Evolutionary conservation across 2,797 vertebrate genomes (phyloP).

Genomic region (Typhlichthys eigenmanni): DNA sequence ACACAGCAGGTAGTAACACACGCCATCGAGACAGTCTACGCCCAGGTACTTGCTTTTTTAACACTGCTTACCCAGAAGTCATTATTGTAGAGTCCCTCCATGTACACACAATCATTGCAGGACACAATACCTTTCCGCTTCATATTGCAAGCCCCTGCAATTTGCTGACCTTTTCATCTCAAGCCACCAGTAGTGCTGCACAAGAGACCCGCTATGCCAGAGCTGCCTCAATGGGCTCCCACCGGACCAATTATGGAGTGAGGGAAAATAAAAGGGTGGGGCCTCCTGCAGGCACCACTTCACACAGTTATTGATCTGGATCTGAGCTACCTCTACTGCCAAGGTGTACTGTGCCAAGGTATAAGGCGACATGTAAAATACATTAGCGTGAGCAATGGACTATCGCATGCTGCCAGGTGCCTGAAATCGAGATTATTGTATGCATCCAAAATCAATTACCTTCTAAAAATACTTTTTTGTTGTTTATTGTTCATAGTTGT

Average conservation of each 20-base stretch:
- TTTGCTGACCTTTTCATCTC: conserved; percentile 61
- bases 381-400: too few relatives aligned
- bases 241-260: conserved; percentile 46
- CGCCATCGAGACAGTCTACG: too few relatives aligned
- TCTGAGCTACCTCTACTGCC: conserved; percentile 10
- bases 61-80: not conserved
- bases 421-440: too few relatives aligned
- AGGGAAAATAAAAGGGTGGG: conserved; percentile 4
- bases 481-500: too few relatives aligned
- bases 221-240: conserved; percentile 47
- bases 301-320: conserved; percentile 21
- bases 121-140: conserved; percentile 33
- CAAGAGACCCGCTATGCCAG: conserved; percentile 36
- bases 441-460: too few relatives aligned
- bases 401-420: too few relatives aligned
- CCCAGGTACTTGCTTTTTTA: too few relatives aligned
- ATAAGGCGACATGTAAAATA: too few relatives aligned
- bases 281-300: conserved; percentile 16
- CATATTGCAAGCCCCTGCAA: conserved; percentile 54
- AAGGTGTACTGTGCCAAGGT: too few relatives aligned
- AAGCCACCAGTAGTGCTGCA: conserved; percentile 44
- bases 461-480: too few relatives aligned
- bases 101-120: conserved; percentile 1
- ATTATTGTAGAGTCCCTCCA: conserved; percentile 1
- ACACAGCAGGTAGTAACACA: conserved; percentile 1